Percentiles rank a stretch among this genome's conserved stretches.
These are phyloP conservation scores for Pao palembangensis DNA, from an alignment of 2,113 vertebrate genomes.

Conservation along the genomic window DNA sequence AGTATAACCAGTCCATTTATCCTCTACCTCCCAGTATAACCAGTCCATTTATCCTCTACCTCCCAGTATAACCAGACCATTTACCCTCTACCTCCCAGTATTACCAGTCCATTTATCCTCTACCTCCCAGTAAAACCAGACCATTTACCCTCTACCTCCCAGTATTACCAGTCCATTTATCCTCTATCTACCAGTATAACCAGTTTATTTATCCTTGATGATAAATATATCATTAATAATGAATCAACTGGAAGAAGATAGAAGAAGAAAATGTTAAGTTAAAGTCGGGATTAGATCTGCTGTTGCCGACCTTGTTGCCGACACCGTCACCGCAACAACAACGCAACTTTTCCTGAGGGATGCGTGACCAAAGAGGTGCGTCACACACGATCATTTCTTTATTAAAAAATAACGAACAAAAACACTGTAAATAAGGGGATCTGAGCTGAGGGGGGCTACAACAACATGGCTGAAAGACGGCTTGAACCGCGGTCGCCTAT, in stretches of 20 bases:
- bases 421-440: constrained; percentile 58
- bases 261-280: too few relatives aligned
- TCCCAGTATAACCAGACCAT: neutral
- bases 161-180: too few relatives aligned
- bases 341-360: constrained; percentile 24
- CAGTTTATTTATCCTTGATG: neutral
- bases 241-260: too few relatives aligned
- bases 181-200: neutral
- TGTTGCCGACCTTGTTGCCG: constrained; percentile 11
- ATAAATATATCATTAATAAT: too few relatives aligned
- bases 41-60: too few relatives aligned
- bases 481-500: constrained; percentile 68
- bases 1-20: too few relatives aligned
- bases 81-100: too few relatives aligned
- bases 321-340: constrained; percentile 1
- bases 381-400: constrained; percentile 26
- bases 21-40: too few relatives aligned
- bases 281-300: too few relatives aligned
- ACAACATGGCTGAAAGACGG: constrained; percentile 25
- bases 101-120: neutral
- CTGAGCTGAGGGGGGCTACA: constrained; percentile 35
- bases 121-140: too few relatives aligned
- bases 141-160: neutral
- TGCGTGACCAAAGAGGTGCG: constrained; percentile 44
- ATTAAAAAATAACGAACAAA: neutral